phyloP scores from a whole-genome alignment of 1,140 invertebrate species.

The Macrobrachium rosenbergii region DNA sequence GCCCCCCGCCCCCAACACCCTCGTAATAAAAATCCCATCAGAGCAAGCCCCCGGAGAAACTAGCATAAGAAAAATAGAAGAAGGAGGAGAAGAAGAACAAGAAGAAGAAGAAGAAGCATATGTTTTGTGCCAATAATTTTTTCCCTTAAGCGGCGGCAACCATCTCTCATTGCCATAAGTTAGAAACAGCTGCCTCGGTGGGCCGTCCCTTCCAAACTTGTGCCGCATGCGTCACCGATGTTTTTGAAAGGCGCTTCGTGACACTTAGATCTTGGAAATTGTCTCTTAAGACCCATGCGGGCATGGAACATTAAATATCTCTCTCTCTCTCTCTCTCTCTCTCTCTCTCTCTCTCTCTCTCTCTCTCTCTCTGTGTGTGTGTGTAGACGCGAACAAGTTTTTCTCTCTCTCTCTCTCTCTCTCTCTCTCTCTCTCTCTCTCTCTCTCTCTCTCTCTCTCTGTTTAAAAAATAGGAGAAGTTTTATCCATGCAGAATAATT shows the following conservation, averaged over 20 bases:
- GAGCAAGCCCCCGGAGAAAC: too few relatives aligned
- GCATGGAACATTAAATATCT: too few relatives aligned
- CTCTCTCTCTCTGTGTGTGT: not conserved
- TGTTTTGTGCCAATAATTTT: slow-evolving; percentile 27
- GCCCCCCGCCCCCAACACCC: too few relatives aligned
- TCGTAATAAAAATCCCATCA: too few relatives aligned
- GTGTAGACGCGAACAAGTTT: too few relatives aligned
- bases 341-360: too few relatives aligned
- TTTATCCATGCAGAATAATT: too few relatives aligned
- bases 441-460: not conserved
- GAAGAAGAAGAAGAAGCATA: slow-evolving; percentile 6
- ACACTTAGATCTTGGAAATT: slow-evolving; percentile 53
- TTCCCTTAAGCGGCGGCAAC: not conserved
- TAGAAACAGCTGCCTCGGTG: slow-evolving; percentile 47
- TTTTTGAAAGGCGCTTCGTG: slow-evolving; percentile 46
- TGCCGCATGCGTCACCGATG: slow-evolving; percentile 34
- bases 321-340: not conserved
- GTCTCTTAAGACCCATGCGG: slow-evolving; percentile 7
- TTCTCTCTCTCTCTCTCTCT: too few relatives aligned
- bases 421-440: not conserved
- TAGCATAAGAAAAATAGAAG: not conserved
- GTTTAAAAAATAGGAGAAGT: too few relatives aligned
- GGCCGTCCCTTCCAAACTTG: slow-evolving; percentile 47
- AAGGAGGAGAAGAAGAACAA: not conserved
- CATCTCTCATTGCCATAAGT: slow-evolving; percentile 46